Evolutionary conservation across 2,797 vertebrate genomes (phyloP), one percentile per base, ranked within the genome.

Genomic region (Clamator glandarius): DNA sequence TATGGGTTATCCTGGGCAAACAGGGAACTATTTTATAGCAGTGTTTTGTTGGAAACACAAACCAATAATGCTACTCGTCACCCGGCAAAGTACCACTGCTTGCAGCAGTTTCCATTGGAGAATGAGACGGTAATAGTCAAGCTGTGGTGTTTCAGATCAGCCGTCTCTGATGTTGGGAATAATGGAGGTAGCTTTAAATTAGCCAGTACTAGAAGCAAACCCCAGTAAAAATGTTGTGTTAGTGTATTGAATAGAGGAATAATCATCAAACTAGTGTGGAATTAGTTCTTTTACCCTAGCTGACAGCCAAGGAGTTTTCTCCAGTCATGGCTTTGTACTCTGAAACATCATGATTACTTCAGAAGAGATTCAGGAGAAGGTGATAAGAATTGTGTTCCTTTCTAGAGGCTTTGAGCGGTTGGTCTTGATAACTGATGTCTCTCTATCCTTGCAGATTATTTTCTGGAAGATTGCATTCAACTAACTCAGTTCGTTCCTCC

Each of bases 391-490:
- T 39, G 7, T n/a, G 8, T 84, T 93, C 28, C 24, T 35, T 92
- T 17, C 4, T 55, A 61, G 18, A 61, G 19, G 28, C 73, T 84
- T 42, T n/a, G 77, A 20, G 48, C n/a, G 26, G 44, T 73, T 42
- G 57, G 16, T 87, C 42, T 33, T 63, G 68, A 72, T 69, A 15
- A 52, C 26, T 35, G 44, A 7, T 54, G 3, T 39, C 67, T 73
- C 15, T 76, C 70, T 97, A 24, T 96, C n/a, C 10, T 83, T 95
- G 5, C 97, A 99, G 99, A 99, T 89, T 99, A 99, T 95, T 99
- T 99, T 96, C 97, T 99, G 95, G 99, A 99, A 92, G 99, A 99
- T 54, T 99, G 98, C 74, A 98, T 99, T 97, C 99, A 99, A 95
- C 99, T 99, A 99, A 99, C 99, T n/a, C 97, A 98, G 74, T 99